A percentile compares a stretch with the other conserved stretches of the same genome.
These are phyloP conservation scores for Heterodera schachtii DNA, from an alignment of 1,140 invertebrate genomes.

Conservation along the genomic window DNA sequence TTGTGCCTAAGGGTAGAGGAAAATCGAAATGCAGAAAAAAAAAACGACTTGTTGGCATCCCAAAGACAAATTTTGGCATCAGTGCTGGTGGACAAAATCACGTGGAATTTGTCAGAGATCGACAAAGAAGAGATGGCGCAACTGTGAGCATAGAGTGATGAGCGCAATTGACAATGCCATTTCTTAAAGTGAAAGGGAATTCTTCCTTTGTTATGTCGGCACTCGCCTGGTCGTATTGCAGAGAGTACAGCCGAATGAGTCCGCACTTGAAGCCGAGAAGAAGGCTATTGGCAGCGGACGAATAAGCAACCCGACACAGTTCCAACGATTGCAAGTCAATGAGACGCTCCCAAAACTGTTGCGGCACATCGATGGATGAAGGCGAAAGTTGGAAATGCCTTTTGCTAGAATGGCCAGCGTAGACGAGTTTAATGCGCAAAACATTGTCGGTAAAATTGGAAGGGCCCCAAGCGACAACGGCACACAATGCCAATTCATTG, in stretches of 20 bases:
- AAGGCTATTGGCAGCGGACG: conserved; percentile 37
- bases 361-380: conserved; percentile 7
- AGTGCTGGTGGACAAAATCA: conserved; percentile 46
- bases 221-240: conserved; percentile 36
- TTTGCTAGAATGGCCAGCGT: neutral
- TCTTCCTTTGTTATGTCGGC: neutral
- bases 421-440: conserved; percentile 44
- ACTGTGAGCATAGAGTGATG: conserved; percentile 48
- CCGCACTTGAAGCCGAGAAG: conserved; percentile 52
- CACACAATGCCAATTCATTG: conserved; percentile 48
- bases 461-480: conserved; percentile 41
- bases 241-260: conserved; percentile 48
- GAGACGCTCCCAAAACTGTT: conserved; percentile 46
- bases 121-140: conserved; percentile 42
- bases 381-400: neutral
- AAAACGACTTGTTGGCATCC: conserved; percentile 49
- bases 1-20: conserved; percentile 1
- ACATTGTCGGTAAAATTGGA: conserved; percentile 37
- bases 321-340: conserved; percentile 47
- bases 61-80: conserved; percentile 50
- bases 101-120: conserved; percentile 51
- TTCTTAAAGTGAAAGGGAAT: conserved; percentile 20
- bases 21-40: conserved; percentile 29
- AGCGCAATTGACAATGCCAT: conserved; percentile 36
- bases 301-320: conserved; percentile 41